Evolutionary conservation across 2,888 invertebrate species (phyloP), one percentile per base, ranked within the genome.

Genomic region (Schrankia costaestrigalis): DNA sequence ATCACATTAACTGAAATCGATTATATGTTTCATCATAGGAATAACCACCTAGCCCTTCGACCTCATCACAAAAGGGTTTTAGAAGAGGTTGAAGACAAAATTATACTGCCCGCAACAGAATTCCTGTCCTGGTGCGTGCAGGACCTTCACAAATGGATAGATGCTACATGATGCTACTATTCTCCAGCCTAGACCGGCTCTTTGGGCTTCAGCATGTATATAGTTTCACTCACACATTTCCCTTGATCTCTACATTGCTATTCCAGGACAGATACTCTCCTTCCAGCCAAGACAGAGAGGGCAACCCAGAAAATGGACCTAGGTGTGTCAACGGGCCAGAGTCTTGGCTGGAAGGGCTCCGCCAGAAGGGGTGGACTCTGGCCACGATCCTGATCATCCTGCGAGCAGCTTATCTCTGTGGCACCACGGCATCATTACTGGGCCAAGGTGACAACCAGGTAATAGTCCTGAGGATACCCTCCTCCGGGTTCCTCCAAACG

Each of bases 361-460:
- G 26, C 3, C 26, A 26, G n/a, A 26, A 26, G 9, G 26, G 26
- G 4, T 26, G 26, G 26, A 26, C 26, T 4, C n/a, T 26, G 9
- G 26, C 26, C 3, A 26, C 26, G 2, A 13, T 26, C 5, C 26
- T 26, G 1, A 13, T 26, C 1, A 26, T 26, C 8, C 9, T 26
- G 9, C 13, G 2, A 1, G 26, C 26, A 13, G 14, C 26, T 3
- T 3, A 15, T 9, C 2, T 2, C 8, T 26, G 14, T 9, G 26
- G n/a, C 4, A 26, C 26, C 14, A 26, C 15, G 4, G 26, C 26
- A n/a, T 14, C 26, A 2, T 7, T 26, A 2, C 9, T 15, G 15
- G 14, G 26, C 3, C 26, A 26, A 9, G 26, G 26, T 4, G 26
- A 26, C 26, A 26, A 26, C 15, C 26, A 26, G 9, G 26, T 26